Evolutionary conservation across 2,888 invertebrate genomes (phyloP).

Genomic region (Andrena marginata): DNA sequence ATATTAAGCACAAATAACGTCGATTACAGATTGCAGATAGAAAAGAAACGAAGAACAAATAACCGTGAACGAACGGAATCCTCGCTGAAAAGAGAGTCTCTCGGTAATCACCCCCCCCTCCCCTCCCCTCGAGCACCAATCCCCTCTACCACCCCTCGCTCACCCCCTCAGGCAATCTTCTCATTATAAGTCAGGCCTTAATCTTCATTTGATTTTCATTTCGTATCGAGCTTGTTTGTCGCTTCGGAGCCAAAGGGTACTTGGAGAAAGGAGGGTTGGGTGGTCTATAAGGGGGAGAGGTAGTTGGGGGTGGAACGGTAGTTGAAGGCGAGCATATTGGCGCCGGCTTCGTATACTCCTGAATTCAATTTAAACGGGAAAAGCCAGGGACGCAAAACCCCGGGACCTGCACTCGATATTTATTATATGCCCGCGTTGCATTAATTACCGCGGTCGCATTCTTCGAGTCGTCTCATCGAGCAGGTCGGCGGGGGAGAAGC

Average conservation of each 20-base stretch:
- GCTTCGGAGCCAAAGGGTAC: conserved; percentile 67
- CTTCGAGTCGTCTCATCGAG: conserved; percentile 66
- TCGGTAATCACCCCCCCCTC: conserved; percentile 29
- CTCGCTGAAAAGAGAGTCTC: conserved; percentile 47
- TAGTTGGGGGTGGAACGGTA: not conserved
- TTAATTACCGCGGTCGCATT: conserved; percentile 81
- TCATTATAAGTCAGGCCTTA: conserved; percentile 64
- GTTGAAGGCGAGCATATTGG: conserved; percentile 74
- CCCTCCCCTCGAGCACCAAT: conserved; percentile 19
- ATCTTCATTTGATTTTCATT: conserved; percentile 67
- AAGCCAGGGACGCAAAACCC: conserved; percentile 75
- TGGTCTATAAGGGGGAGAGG: conserved; percentile 14
- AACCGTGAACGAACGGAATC: conserved; percentile 39
- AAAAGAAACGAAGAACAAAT: conserved; percentile 35
- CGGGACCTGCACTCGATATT: conserved; percentile 81
- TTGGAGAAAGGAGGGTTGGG: conserved; percentile 61
- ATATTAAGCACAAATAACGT: not conserved
- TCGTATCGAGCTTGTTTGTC: conserved; percentile 69
- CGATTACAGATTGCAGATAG: not conserved
- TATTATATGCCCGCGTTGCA: conserved; percentile 78
- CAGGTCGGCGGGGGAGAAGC: conserved; percentile 23
- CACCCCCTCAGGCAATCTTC: conserved; percentile 50
- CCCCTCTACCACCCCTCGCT: conserved; percentile 1
- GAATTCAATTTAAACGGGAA: conserved; percentile 80
- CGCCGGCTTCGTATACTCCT: conserved; percentile 74